These are phyloP conservation scores for Pseudorhombus dupliciocellatus DNA, from an alignment of 2,113 vertebrate species.

Conservation along the genomic window DNA sequence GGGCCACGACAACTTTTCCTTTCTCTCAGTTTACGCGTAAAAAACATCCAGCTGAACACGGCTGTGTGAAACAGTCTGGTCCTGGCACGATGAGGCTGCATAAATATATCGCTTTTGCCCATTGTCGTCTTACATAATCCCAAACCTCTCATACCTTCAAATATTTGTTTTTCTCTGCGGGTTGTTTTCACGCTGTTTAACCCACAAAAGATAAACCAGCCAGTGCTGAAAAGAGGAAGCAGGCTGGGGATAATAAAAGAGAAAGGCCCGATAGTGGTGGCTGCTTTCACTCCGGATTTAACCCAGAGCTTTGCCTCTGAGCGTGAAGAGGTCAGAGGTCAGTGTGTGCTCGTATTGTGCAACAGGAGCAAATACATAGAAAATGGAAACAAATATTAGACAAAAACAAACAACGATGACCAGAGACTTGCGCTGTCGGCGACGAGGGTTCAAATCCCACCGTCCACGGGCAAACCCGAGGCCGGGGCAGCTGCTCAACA, in stretches of 20 bases:
- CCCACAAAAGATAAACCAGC: not conserved
- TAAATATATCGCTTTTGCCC: not conserved
- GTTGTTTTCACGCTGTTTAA: not conserved
- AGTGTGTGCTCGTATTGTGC: too few species aligned
- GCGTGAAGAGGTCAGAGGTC: too few species aligned
- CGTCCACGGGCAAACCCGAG: conserved; percentile 32
- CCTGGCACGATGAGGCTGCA: too few species aligned
- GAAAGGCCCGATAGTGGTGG: not conserved
- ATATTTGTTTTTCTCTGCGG: conserved; percentile 26
- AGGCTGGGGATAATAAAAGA: not conserved
- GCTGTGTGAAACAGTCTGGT: too few species aligned
- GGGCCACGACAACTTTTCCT: too few species aligned
- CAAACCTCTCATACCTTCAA: conserved; percentile 10
- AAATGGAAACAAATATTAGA: too few species aligned
- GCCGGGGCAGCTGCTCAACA: conserved; percentile 51
- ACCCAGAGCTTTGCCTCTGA: too few species aligned
- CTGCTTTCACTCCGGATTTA: too few species aligned
- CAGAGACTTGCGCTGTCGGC: not conserved
- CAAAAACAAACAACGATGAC: conserved; percentile 26
- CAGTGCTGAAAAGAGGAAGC: not conserved
- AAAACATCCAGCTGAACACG: too few species aligned
- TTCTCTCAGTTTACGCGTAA: too few species aligned
- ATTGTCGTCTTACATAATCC: conserved; percentile 4
- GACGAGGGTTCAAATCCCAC: conserved; percentile 24
- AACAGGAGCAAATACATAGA: too few species aligned